Conservation (phyloP, 2,113 vertebrate species). For the Psettodes erumei region DNA sequence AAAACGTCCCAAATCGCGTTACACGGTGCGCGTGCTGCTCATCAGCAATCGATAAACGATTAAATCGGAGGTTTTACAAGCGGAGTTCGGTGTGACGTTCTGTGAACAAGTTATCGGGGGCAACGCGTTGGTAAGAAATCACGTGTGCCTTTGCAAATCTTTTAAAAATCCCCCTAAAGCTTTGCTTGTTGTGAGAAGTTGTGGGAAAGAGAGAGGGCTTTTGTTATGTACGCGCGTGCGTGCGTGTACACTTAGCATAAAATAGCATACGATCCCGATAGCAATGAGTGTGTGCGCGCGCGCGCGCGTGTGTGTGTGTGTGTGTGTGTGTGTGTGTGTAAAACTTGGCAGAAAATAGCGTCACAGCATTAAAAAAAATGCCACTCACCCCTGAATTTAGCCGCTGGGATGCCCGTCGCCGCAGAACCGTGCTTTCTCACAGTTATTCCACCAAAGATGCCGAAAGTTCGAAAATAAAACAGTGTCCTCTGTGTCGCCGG, state of each 20-base stretch:
- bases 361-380: no score
- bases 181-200: background rate
- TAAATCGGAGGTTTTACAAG: background rate
- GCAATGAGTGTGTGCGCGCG: no score
- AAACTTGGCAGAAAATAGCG: no score
- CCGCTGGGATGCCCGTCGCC: background rate
- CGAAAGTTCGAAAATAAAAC: slow-evolving; percentile 7
- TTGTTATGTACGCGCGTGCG: no score
- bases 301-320: no score
- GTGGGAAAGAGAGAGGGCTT: background rate
- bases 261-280: no score
- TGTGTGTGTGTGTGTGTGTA: no score
- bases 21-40: fast-evolving
- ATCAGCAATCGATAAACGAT: fast-evolving
- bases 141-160: slow-evolving; percentile 24
- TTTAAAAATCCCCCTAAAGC: slow-evolving; percentile 7
- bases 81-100: slow-evolving; percentile 19
- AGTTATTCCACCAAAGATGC: slow-evolving; percentile 37
- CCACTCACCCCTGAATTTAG: slow-evolving; percentile 36
- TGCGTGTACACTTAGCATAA: background rate
- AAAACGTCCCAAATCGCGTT: fast-evolving
- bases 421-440: background rate
- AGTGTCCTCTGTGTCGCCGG: background rate
- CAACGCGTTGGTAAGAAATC: slow-evolving; percentile 15
- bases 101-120: background rate